Evolutionary conservation across 2,113 vertebrate genomes (phyloP).

Genomic region (Callionymus lyra): DNA sequence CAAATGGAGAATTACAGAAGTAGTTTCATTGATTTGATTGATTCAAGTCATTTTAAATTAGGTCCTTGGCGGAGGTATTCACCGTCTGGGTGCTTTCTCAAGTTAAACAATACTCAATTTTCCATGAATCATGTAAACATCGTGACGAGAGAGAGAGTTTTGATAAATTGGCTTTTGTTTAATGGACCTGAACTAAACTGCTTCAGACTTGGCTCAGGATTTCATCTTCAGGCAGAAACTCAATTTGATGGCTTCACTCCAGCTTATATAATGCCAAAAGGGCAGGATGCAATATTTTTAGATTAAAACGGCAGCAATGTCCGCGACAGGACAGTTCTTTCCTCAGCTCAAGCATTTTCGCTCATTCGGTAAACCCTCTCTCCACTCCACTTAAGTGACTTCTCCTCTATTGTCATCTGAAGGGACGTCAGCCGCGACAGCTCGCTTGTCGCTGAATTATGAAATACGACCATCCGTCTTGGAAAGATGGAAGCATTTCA

Average conservation of each 20-base stretch:
- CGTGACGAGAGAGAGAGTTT: background rate
- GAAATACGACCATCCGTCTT: constrained; percentile 18
- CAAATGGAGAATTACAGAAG: no score
- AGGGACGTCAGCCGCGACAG: constrained; percentile 25
- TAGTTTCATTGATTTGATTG: no score
- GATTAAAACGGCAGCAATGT: constrained; percentile 24
- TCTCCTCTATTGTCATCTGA: constrained; percentile 27
- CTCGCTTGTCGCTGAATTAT: constrained; percentile 34
- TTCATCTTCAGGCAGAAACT: constrained; percentile 1
- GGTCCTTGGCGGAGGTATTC: no score
- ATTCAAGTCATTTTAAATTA: no score
- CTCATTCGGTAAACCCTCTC: constrained; percentile 15
- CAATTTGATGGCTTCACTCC: constrained; percentile 13
- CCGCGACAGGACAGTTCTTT: constrained; percentile 8
- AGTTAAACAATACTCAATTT: no score
- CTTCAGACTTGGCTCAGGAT: background rate
- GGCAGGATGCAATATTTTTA: constrained; percentile 11
- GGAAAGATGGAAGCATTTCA: no score
- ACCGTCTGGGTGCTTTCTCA: no score
- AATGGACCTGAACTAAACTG: no score
- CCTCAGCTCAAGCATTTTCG: constrained; percentile 3
- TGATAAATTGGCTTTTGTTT: constrained; percentile 1
- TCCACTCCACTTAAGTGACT: constrained; percentile 22
- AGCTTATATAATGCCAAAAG: constrained; percentile 12
- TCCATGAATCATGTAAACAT: no score